Conservation (phyloP, 2,113 vertebrate genomes). For the Perca schrenkii region DNA sequence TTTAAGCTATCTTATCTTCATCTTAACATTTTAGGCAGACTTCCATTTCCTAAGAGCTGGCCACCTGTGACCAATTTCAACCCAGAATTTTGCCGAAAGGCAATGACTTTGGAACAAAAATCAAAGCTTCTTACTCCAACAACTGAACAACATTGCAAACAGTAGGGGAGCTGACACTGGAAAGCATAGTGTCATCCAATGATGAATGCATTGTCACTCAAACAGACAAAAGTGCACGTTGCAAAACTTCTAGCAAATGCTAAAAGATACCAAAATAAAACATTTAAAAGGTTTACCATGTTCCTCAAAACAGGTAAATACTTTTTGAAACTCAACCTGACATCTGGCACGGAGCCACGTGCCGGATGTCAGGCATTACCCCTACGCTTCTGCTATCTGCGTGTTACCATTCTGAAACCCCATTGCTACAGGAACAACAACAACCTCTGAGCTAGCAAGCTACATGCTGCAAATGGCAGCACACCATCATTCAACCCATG, state of each 20-base stretch:
- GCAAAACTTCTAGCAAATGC: not conserved
- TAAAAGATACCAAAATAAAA: not conserved
- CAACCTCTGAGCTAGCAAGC: too few relatives aligned
- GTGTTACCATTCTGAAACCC: too few relatives aligned
- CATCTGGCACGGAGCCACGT: too few relatives aligned
- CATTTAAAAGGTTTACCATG: too few relatives aligned
- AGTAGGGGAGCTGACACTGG: conserved; percentile 11
- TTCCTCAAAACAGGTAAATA: too few relatives aligned
- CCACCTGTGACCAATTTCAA: conserved; percentile 39
- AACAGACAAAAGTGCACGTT: not conserved
- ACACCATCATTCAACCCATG: too few relatives aligned
- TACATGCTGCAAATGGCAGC: too few relatives aligned
- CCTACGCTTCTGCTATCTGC: too few relatives aligned
- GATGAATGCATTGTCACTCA: not conserved
- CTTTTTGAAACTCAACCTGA: too few relatives aligned
- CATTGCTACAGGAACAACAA: too few relatives aligned
- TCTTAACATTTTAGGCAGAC: not conserved
- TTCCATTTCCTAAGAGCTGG: conserved; percentile 5
- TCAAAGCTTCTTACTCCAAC: conserved; percentile 14
- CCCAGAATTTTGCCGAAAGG: not conserved
- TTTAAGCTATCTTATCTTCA: not conserved
- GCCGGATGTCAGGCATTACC: too few relatives aligned
- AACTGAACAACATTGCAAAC: conserved; percentile 11
- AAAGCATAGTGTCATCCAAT: not conserved
- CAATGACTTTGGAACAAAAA: not conserved